Evolutionary conservation across 2,888 invertebrate genomes (phyloP), one percentile per base, ranked within the genome.

Genomic region (Lydus trimaculatus): DNA sequence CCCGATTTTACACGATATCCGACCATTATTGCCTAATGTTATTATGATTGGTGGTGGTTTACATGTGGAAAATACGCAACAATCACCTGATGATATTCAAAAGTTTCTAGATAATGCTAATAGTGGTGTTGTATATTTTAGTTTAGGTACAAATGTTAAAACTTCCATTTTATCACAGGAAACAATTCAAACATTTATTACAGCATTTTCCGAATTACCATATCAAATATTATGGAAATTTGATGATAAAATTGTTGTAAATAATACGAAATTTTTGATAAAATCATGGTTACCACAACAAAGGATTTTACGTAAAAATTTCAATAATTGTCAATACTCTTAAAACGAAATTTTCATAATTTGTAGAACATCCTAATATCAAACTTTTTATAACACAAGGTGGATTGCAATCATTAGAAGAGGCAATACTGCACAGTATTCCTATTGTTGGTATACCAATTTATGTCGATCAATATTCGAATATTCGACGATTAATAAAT

Each of bases 351-450:
- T 8, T 31, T 9, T 31, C 6, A 31, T 31, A 5, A 31, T 1
- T 66, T 63, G 13, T 36, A 73, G 72, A 17, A 63, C 86, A 87
- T 72, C 82, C 82, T 28, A 87, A 87, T 60, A 71, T 87, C 0
- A 86, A 85, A 67, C 63, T 85, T 1, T 86, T 87, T 61, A 84
- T 87, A 56, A 86, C 85, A 0, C 87, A 87, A 82, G 86, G 86
- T 59, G 87, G 87, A 1, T 71, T 86, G 1, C 86, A 87, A 63
- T 87, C 87, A 0, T 80, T 84, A 0, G 85, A 86, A 23, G n/a
- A n/a, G n/a, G 83, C 86, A 1, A 81, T 87, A 13, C 79, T 78
- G 23, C 83, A 84, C 3, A 83, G 82, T 52, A 84, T 86, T 0
- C 86, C 87, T 1, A 67, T 87, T 0, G 77, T 87, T 7, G 86